These are phyloP conservation scores for Bubo scandiacus DNA, from an alignment of 2,113 vertebrate genomes.

Conservation along the genomic window DNA sequence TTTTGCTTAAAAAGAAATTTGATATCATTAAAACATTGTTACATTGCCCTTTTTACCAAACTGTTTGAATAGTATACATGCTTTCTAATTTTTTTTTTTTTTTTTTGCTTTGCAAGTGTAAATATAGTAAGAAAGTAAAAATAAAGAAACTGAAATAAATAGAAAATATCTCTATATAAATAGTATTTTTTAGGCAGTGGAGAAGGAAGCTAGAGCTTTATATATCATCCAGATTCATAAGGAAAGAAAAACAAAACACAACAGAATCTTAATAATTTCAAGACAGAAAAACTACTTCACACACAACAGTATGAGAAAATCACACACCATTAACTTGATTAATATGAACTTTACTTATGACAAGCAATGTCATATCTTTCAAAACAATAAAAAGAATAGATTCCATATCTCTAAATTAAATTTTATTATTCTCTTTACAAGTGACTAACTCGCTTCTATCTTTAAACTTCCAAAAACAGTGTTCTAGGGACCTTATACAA, in stretches of 20 bases:
- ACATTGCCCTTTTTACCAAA: background rate
- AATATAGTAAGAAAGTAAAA: background rate
- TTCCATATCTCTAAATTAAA: background rate
- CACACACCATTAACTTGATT: background rate
- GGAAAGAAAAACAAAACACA: background rate
- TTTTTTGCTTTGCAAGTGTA: background rate
- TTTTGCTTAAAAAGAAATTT: background rate
- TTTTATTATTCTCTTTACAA: background rate
- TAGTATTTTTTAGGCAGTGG: background rate
- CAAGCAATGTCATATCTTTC: background rate
- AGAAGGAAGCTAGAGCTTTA: background rate
- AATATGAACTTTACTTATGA: background rate
- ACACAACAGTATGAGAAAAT: background rate
- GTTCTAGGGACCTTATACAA: background rate
- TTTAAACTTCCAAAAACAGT: background rate
- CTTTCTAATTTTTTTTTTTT: background rate
- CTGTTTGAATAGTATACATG: background rate
- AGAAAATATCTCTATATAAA: background rate
- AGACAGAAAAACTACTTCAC: background rate
- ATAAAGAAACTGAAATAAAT: background rate
- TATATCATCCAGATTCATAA: background rate
- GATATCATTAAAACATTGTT: background rate
- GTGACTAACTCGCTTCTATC: background rate
- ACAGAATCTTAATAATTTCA: background rate
- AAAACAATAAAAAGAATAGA: background rate